phyloP scores from a whole-genome alignment of 2,113 vertebrate species.

The Zingel zingel region DNA sequence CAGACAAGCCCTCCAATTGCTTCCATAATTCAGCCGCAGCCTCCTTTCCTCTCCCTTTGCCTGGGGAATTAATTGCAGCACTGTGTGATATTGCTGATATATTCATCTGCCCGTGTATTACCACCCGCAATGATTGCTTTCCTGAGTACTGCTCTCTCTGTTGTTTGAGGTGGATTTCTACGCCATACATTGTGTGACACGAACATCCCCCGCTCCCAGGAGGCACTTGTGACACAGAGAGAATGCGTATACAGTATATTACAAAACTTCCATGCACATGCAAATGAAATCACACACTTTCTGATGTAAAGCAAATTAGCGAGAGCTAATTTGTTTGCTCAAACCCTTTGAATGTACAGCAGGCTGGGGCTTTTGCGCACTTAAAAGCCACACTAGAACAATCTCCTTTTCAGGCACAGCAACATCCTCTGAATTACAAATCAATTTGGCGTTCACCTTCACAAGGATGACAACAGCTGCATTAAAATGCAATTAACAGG shows the following conservation, averaged over 20 bases:
- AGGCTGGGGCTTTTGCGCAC: slow-evolving; percentile 30
- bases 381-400: slow-evolving; percentile 40
- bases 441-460: slow-evolving; percentile 65
- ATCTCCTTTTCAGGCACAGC: slow-evolving; percentile 46
- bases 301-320: slow-evolving; percentile 41
- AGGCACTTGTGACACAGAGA: neutral
- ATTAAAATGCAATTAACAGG: slow-evolving; percentile 73
- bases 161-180: slow-evolving; percentile 38
- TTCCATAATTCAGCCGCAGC: slow-evolving; percentile 53
- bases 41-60: slow-evolving; percentile 22
- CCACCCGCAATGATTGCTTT: slow-evolving; percentile 55
- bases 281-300: slow-evolving; percentile 18
- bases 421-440: slow-evolving; percentile 62
- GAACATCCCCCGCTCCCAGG: slow-evolving; percentile 3
- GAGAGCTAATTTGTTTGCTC: slow-evolving; percentile 61
- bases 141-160: neutral
- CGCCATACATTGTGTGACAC: slow-evolving; percentile 9
- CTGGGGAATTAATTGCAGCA: slow-evolving; percentile 54
- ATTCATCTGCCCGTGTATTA: slow-evolving; percentile 53
- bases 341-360: slow-evolving; percentile 10
- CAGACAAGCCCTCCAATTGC: slow-evolving; percentile 24
- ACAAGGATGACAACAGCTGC: slow-evolving; percentile 59
- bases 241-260: neutral
- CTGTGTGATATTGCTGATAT: slow-evolving; percentile 47
- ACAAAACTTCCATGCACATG: neutral